phyloP scores from a whole-genome alignment of 2,888 invertebrate species.

The Hesperia comma region DNA sequence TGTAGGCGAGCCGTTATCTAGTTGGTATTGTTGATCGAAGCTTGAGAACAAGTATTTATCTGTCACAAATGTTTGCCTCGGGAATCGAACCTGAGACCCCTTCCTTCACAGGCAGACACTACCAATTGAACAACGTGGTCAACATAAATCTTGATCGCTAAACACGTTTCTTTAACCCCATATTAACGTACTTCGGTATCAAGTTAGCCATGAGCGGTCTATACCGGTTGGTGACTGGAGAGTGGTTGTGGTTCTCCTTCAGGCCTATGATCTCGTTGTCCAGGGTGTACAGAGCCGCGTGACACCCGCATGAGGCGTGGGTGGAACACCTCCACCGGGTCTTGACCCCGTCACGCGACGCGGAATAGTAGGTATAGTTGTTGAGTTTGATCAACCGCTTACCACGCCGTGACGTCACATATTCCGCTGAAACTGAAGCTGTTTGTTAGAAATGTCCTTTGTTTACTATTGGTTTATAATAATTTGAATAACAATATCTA shows the following conservation, averaged over 20 bases:
- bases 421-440: conserved; percentile 38
- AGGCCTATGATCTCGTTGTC: conserved; percentile 36
- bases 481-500: too few species aligned
- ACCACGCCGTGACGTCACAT: conserved; percentile 44
- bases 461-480: too few species aligned
- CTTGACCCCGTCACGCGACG: conserved; percentile 41
- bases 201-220: conserved; percentile 5
- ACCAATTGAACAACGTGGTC: too few species aligned
- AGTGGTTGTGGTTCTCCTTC: conserved; percentile 41
- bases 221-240: conserved; percentile 11
- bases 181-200: background rate
- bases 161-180: background rate
- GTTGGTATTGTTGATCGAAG: too few species aligned
- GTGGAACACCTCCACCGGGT: conserved; percentile 61
- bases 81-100: too few species aligned
- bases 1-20: too few species aligned
- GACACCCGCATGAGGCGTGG: conserved; percentile 45
- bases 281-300: conserved; percentile 39
- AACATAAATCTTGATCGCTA: background rate
- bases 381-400: conserved; percentile 49
- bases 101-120: too few species aligned
- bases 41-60: too few species aligned
- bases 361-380: conserved; percentile 52
- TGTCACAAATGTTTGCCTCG: too few species aligned
- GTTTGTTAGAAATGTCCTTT: background rate